These are phyloP conservation scores for Rhinichthys osculus DNA, from an alignment of 2,797 vertebrate species.

Conservation along the genomic window DNA sequence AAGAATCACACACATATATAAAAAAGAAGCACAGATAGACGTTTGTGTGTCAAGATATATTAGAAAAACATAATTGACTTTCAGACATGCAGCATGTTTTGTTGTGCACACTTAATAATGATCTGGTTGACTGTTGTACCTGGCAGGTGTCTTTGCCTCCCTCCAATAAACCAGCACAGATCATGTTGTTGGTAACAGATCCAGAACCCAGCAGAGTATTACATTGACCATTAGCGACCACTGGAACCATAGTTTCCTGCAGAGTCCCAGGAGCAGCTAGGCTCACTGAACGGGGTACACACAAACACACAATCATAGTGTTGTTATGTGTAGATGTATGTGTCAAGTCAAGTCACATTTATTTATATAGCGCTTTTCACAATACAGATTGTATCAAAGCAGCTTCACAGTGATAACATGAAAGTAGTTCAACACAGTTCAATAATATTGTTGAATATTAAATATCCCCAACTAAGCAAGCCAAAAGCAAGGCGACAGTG, in stretches of 20 bases:
- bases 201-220: neutral
- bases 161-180: constrained; percentile 58
- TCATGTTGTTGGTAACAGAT: constrained; percentile 53
- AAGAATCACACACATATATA: neutral
- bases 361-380: too few species aligned
- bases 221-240: constrained; percentile 53
- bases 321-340: neutral
- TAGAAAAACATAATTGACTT: neutral
- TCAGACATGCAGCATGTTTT: neutral
- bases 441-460: too few species aligned
- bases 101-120: neutral
- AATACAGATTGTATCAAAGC: too few species aligned
- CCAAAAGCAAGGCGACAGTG: too few species aligned
- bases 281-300: constrained; percentile 30
- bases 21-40: neutral
- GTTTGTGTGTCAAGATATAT: neutral
- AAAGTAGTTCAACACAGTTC: too few species aligned
- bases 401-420: too few species aligned
- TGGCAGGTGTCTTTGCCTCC: constrained; percentile 64
- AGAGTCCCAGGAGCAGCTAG: constrained; percentile 49
- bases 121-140: constrained; percentile 39
- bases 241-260: constrained; percentile 61
- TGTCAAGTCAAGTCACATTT: too few species aligned
- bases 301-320: neutral
- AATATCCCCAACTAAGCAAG: too few species aligned